Percentiles rank a stretch among this genome's conserved stretches.
phyloP scores from a whole-genome alignment of 2,888 invertebrate genomes.

The Drosophila mayaguana region DNA sequence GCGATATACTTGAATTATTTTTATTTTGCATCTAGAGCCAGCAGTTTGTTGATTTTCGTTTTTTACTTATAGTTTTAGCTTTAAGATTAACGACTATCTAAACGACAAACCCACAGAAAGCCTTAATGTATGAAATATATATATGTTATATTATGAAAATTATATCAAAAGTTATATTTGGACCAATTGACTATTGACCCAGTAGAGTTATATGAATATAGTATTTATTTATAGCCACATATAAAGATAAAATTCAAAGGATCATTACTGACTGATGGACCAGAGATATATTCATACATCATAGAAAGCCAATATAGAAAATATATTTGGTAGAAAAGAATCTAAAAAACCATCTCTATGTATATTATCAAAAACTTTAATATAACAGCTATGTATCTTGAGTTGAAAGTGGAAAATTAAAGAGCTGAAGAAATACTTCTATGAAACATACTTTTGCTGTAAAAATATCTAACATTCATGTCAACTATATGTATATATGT shows the following conservation, averaged over 20 bases:
- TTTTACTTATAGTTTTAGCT: neutral
- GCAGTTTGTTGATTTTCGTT: slow-evolving; percentile 27
- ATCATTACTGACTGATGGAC: neutral
- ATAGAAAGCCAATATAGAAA: neutral
- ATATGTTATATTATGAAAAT: neutral
- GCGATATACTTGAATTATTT: neutral
- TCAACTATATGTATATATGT: too few species aligned
- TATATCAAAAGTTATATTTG: neutral
- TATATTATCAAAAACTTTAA: too few species aligned
- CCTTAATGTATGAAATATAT: neutral
- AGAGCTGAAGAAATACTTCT: too few species aligned
- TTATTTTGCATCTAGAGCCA: slow-evolving; percentile 45
- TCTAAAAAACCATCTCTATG: too few species aligned
- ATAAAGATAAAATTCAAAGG: neutral
- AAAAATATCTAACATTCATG: neutral
- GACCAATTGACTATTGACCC: neutral
- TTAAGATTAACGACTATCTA: neutral
- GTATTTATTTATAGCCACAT: neutral
- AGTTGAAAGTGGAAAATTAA: too few species aligned
- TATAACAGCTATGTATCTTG: too few species aligned
- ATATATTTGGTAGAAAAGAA: too few species aligned
- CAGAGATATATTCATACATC: neutral
- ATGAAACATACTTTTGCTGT: neutral
- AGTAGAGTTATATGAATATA: neutral
- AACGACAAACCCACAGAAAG: neutral